Base-by-base conservation (phyloP, 2,888 invertebrate species). In the Parasteatoda lunata region DNA sequence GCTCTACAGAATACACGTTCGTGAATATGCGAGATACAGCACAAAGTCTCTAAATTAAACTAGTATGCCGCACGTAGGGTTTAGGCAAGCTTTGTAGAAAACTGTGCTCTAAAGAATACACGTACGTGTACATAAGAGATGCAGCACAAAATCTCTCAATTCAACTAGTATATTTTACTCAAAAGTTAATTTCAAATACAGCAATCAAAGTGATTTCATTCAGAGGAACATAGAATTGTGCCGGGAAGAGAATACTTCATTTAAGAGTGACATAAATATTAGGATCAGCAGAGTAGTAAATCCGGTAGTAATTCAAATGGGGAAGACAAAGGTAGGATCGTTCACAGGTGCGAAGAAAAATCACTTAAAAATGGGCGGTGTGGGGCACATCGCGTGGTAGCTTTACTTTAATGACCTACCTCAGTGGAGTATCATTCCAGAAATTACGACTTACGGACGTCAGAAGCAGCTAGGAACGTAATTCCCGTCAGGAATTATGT, bases 291-390 rank as follows among this genome's bases (percentile, higher is more conserved):
- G 30, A 59, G 11, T 59, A 30, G 59, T n/a, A 13, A 13, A 9
- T 59, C 8, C 9, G 59, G 59, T 59, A 59, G 59, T 59, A 59
- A 59, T 59, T 59, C 59, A 59, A 59, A 59, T 4, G 59, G n/a
- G n/a, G 59, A 59, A 59, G 30, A 59, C 59, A 59, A 59, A 59
- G 59, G n/a, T 9, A n/a, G 59, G 59, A 59, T 59, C 11, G 59
- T 13, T n/a, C 59, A 77, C 45, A 69, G 45, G 49, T 49, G 15
- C 52, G 30, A 13, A 75, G 64, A 75, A 65, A n/a, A 80, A 66
- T 71, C 80, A 80, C 80, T 73, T 80, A 80, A 80, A 77, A 77
- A 49, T 66, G 72, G 84, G 77, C 77, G 30, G 64, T 59, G 11
- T 59, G 4, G 3, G 6, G 45, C 30, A 68, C 30, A 68, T 15